Evolutionary conservation across 2,113 vertebrate genomes (phyloP), one percentile per base, ranked within the genome.

Genomic region (Notothenia rossii): DNA sequence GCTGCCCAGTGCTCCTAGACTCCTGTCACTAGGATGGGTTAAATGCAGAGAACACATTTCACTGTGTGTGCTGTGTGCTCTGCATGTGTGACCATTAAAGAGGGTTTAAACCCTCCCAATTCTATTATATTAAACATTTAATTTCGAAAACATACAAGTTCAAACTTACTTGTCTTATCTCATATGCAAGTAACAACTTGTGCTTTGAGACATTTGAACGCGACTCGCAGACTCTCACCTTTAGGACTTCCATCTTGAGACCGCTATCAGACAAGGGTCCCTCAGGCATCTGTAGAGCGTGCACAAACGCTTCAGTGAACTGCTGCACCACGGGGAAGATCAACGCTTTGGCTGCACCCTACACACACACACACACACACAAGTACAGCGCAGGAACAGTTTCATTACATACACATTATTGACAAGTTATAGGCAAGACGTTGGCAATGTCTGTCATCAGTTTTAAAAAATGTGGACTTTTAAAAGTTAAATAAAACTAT

Each of bases 251-350:
- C 98, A 99, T 99, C 91, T 99, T 99, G 50, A 99, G 96, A 1
- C 98, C 98, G 0, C 98, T 99, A 86, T 99, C 98, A 0, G 98
- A 98, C 0, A 97, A 96, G 12, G 96, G 96, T 29, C 98, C 98
- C 20, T 99, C 98, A 4, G 97, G 98, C 92, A 98, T 97, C 88
- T 99, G 98, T 53, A 99, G 91, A 6, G 98, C 97, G 89, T 99
- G 98, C 60, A 99, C 96, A 87, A 99, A 99, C 3, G 98, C 98
- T 85, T 97, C 97, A 0, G 97, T 98, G 91, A 99, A 99, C 95
- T 99, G 98, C 94, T 99, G 97, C 78, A 99, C 97, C 92, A 99
- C 97, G 0, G 98, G 98, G 54, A 98, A 98, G 81, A 99, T 98
- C 85, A 99, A 91, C 1, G 97, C 96, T 88, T 97, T 98, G 86